phyloP scores from a whole-genome alignment of 1,140 invertebrate species.

The Mesaphorura yosii region DNA sequence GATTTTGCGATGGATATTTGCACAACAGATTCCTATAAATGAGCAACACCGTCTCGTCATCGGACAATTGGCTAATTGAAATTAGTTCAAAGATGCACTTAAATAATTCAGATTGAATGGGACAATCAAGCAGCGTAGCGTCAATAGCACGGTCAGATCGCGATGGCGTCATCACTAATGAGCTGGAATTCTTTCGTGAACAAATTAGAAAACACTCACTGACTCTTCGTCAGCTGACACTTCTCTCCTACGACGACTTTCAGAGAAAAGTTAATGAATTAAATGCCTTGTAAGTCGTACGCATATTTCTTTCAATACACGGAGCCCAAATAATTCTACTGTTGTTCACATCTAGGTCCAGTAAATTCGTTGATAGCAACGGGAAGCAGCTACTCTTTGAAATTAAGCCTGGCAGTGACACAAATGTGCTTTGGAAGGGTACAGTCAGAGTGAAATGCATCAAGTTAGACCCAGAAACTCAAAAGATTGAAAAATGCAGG shows the following conservation, averaged over 20 bases:
- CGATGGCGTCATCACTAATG: too few species aligned
- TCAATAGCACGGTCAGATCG: too few species aligned
- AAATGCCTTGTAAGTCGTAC: constrained; percentile 40
- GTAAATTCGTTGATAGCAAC: constrained; percentile 45
- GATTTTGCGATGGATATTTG: too few species aligned
- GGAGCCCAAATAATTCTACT: not conserved
- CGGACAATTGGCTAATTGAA: too few species aligned
- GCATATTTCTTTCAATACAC: constrained; percentile 1
- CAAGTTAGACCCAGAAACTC: constrained; percentile 43
- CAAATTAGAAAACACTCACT: constrained; percentile 31
- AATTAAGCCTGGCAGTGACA: constrained; percentile 51
- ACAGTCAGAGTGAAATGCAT: constrained; percentile 53
- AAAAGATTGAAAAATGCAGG: constrained; percentile 44
- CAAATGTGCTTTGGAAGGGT: constrained; percentile 53
- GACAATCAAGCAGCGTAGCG: too few species aligned
- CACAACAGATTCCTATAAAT: too few species aligned
- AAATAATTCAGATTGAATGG: too few species aligned
- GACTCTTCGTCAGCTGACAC: constrained; percentile 35
- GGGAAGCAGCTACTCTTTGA: constrained; percentile 53
- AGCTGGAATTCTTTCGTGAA: constrained; percentile 29
- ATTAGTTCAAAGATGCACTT: too few species aligned
- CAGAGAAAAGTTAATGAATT: constrained; percentile 39
- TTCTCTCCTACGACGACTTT: constrained; percentile 44
- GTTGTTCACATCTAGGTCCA: constrained; percentile 37
- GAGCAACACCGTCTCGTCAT: too few species aligned